These are phyloP conservation scores for Lepidotrigona ventralis DNA, from an alignment of 1,140 invertebrate genomes.

Conservation along the genomic window DNA sequence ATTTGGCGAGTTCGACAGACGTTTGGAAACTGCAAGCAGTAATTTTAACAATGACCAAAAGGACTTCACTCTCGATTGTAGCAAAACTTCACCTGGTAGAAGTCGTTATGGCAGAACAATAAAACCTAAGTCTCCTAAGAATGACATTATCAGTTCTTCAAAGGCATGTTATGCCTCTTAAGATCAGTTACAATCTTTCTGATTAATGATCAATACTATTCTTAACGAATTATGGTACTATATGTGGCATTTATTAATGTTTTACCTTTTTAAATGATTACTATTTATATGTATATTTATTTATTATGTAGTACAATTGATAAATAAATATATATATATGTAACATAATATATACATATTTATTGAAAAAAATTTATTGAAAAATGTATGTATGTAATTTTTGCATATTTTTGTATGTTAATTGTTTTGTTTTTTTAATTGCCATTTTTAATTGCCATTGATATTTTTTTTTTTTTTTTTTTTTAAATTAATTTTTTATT, in stretches of 20 bases:
- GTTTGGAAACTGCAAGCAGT: background rate
- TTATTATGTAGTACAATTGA: background rate
- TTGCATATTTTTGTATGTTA: background rate
- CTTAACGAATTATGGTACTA: background rate
- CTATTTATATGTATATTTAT: background rate
- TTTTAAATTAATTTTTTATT: too few species aligned
- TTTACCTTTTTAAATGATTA: conserved; percentile 1
- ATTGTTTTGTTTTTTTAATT: background rate
- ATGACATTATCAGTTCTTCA: conserved; percentile 22
- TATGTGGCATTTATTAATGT: background rate
- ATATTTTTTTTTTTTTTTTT: background rate
- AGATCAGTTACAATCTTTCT: conserved; percentile 9
- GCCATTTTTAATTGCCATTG: too few species aligned
- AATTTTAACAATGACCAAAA: conserved; percentile 19
- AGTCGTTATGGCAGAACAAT: conserved; percentile 63
- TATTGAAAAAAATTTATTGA: too few species aligned
- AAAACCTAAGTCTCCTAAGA: conserved; percentile 45
- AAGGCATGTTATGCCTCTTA: conserved; percentile 42
- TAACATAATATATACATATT: background rate
- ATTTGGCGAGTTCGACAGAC: background rate
- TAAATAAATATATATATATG: background rate
- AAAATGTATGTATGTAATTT: background rate
- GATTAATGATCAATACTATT: background rate
- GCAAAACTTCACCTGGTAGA: conserved; percentile 13
- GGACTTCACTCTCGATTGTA: background rate